These are phyloP conservation scores for Crax fasciolata DNA, from an alignment of 2,797 vertebrate genomes.

Conservation along the genomic window DNA sequence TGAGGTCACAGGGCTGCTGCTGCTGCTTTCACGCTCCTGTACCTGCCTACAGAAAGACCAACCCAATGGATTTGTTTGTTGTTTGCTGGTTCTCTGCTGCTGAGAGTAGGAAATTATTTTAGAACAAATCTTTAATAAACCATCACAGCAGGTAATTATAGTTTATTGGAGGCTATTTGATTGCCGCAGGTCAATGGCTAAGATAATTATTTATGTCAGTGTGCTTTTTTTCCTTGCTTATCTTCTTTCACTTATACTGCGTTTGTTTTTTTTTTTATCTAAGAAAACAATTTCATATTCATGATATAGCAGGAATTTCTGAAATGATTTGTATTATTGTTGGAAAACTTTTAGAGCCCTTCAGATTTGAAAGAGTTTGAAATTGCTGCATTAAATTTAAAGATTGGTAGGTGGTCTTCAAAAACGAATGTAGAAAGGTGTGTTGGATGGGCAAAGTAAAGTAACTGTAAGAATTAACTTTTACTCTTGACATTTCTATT, in stretches of 20 bases:
- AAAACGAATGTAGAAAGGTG: not conserved
- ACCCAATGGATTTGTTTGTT: not conserved
- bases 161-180: slow-evolving; percentile 81
- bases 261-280: not conserved
- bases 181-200: slow-evolving; percentile 80
- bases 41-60: not conserved
- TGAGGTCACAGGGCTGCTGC: not conserved
- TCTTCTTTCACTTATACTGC: not conserved
- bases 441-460: not conserved
- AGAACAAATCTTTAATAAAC: slow-evolving; percentile 81
- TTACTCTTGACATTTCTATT: slow-evolving; percentile 30
- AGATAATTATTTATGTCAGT: slow-evolving; percentile 81
- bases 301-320: not conserved
- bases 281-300: not conserved
- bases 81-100: not conserved
- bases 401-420: not conserved
- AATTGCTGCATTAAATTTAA: not conserved
- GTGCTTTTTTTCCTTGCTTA: slow-evolving; percentile 60
- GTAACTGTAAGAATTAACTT: slow-evolving; percentile 6
- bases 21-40: not conserved
- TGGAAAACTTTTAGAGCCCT: not conserved
- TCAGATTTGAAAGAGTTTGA: not conserved
- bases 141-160: slow-evolving; percentile 53
- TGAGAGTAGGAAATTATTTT: not conserved
- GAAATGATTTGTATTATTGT: not conserved